phyloP scores from a whole-genome alignment of 2,797 vertebrate species.

The Phalanger gymnotis region DNA sequence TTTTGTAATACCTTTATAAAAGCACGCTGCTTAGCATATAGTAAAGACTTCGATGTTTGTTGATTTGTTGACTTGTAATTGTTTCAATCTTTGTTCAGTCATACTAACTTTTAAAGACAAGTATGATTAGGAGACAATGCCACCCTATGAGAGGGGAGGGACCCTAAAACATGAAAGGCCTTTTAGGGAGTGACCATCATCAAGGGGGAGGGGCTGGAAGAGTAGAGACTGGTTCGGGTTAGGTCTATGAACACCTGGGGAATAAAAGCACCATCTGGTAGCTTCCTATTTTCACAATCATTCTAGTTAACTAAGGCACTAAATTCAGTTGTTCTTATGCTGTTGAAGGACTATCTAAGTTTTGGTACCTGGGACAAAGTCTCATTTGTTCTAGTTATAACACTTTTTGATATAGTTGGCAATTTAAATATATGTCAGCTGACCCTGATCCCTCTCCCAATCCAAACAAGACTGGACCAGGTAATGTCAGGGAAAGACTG shows the following conservation, averaged over 20 bases:
- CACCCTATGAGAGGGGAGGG: not conserved
- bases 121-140: not conserved
- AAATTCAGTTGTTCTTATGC: not conserved
- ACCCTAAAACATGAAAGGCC: not conserved
- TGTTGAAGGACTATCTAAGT: not conserved
- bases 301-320: not conserved
- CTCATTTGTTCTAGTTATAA: not conserved
- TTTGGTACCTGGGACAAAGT: not conserved
- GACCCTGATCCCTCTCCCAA: not conserved
- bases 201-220: not conserved
- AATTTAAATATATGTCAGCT: not conserved
- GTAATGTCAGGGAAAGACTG: not conserved
- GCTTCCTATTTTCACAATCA: not conserved
- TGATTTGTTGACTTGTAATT: not conserved
- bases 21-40: not conserved
- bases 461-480: not conserved
- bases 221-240: not conserved
- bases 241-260: not conserved
- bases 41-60: not conserved
- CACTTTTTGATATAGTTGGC: not conserved
- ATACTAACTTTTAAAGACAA: not conserved
- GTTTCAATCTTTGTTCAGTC: not conserved
- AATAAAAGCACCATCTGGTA: not conserved
- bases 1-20: not conserved
- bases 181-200: not conserved